phyloP scores from a whole-genome alignment of 2,888 invertebrate species.

The Ormia ochracea region DNA sequence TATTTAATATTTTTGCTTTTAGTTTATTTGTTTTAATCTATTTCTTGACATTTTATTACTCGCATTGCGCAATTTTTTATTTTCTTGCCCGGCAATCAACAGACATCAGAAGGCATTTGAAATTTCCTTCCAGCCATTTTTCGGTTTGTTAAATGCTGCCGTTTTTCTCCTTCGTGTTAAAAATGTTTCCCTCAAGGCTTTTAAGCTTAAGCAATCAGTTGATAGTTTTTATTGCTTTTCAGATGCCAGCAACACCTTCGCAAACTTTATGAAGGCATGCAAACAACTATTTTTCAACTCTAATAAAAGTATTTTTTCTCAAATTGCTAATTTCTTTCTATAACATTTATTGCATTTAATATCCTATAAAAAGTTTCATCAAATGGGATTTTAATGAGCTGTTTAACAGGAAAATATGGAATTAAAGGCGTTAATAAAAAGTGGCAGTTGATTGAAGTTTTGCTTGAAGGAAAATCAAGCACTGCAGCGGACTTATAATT shows the following conservation, averaged over 20 bases:
- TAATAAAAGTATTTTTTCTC: neutral
- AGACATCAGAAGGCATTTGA: constrained; percentile 31
- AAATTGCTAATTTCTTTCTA: neutral
- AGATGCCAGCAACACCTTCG: constrained; percentile 24
- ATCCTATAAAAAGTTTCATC: neutral
- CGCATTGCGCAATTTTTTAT: neutral
- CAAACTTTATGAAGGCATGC: neutral
- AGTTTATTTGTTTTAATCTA: constrained; percentile 2
- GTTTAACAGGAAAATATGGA: neutral
- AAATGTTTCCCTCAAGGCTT: constrained; percentile 39
- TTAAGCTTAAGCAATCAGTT: constrained; percentile 37
- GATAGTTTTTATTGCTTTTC: constrained; percentile 8
- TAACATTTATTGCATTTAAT: neutral
- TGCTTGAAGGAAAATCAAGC: neutral
- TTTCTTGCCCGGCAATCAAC: constrained; percentile 13
- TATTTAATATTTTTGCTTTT: constrained; percentile 10
- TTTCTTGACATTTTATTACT: neutral
- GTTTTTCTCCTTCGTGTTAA: constrained; percentile 19
- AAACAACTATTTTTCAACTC: neutral
- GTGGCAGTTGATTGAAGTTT: neutral
- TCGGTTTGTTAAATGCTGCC: constrained; percentile 13
- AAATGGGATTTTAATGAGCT: neutral
- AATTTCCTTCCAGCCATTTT: constrained; percentile 4
- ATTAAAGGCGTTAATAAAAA: neutral
- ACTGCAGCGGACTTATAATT: no score